Base-by-base conservation (phyloP, 2,113 vertebrate species). In the Anoplopoma fimbria region DNA sequence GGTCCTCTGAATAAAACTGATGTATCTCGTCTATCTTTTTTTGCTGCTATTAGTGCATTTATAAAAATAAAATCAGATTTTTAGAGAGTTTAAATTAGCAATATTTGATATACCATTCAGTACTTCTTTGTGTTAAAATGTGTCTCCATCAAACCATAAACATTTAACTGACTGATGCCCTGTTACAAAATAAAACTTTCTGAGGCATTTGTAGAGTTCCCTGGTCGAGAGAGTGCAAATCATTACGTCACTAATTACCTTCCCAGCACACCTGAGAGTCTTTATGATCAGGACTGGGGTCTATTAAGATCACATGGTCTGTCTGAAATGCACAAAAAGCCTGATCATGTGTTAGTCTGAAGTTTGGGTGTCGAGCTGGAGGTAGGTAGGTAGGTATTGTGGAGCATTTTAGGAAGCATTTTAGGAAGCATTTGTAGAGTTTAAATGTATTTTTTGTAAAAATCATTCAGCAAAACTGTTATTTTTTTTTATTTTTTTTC, bases 341-440 rank as follows among this genome's bases (percentile, higher is more conserved):
- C 78, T 19, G 45, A 45, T 12, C 42, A 53, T 1, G 2, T 1
- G 34, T 0, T 1, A 1, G 34, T 2, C 0, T 33, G 15, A 17
- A 2, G 33, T 83, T 76, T 86, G 38, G 53, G 27, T 51, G 64
- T 19, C 9, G 4, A 62, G 60, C 40, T 61, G 45, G 4, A 86
- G 87, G 85, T 88, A 77, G 82, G 87, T 82, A 86, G 87, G 85
- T 88, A 77, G 82, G 87, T 82, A 47, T 77, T 7, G 33, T 0
- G 25, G 14, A 15, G 27, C 21, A 14, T 34, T 36, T 49, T 8
- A 67, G 27, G 55, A 21, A 15, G 27, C 21, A 14, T 34, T 36
- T 49, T 8, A 67, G 27, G 55, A 21, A 6, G n/a, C 4, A 0
- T 14, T 17, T 40, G 31, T 34, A 1, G 9, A 21, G 7, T 29